Evolutionary conservation across 1,140 invertebrate genomes (phyloP).

Genomic region (Drosophila repleta): DNA sequence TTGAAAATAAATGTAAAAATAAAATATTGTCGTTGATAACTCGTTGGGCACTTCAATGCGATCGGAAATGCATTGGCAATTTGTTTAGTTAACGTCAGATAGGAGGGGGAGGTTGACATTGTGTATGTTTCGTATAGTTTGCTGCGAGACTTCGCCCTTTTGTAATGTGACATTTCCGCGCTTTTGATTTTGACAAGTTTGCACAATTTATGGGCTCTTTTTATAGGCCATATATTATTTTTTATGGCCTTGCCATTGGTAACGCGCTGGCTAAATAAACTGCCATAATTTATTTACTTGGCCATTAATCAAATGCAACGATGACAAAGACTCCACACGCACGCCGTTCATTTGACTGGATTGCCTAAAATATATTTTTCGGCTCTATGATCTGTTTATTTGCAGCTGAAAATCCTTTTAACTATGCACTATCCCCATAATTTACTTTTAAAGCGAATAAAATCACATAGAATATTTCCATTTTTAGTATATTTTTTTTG

Average conservation of each 20-base stretch:
- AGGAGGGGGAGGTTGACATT: background rate
- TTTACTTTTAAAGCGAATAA: background rate
- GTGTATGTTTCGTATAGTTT: background rate
- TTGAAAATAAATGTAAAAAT: background rate
- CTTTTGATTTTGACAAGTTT: conserved; percentile 67
- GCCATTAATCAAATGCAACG: conserved; percentile 67
- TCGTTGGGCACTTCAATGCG: conserved; percentile 20
- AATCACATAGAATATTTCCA: background rate
- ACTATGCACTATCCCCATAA: background rate
- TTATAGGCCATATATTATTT: conserved; percentile 54
- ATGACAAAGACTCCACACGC: conserved; percentile 39
- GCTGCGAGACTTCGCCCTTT: background rate
- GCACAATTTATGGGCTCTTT: conserved; percentile 54
- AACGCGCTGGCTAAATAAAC: conserved; percentile 57
- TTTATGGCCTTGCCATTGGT: conserved; percentile 40
- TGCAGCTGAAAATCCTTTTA: background rate
- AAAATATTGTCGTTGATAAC: conserved; percentile 22
- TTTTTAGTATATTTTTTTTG: conserved; percentile 7
- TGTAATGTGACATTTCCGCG: conserved; percentile 66
- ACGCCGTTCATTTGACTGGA: conserved; percentile 30
- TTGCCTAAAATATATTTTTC: conserved; percentile 23
- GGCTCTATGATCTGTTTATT: conserved; percentile 11
- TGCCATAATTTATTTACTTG: conserved; percentile 64
- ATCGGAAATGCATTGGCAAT: conserved; percentile 25
- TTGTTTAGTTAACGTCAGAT: conserved; percentile 24